Conservation (phyloP, 2,797 vertebrate species). For the Thripadectes ignobilis region DNA sequence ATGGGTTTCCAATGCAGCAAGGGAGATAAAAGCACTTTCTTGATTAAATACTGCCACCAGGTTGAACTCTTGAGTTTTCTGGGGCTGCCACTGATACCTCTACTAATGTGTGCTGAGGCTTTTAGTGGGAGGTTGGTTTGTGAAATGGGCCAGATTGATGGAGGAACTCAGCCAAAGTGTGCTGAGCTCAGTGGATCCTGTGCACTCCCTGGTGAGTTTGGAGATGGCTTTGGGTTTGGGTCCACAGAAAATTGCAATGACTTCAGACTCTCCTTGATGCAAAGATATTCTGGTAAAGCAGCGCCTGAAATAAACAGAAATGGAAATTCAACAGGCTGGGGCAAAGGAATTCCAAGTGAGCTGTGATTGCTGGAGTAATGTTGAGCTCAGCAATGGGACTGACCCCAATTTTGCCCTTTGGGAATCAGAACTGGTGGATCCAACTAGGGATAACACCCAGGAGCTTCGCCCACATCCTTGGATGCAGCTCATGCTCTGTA, state of each 20-base stretch:
- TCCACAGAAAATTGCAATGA: rapidly evolving
- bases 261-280: neutral
- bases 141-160: neutral
- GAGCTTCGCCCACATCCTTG: neutral
- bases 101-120: neutral
- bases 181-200: neutral
- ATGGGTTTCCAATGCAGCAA: neutral
- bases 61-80: neutral
- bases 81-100: neutral
- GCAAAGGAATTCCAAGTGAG: neutral
- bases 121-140: neutral
- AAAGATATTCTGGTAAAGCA: neutral
- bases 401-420: neutral
- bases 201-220: neutral
- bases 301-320: neutral
- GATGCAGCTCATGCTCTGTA: neutral
- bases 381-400: rapidly evolving
- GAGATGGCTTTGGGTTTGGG: neutral
- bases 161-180: neutral
- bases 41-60: slow-evolving; percentile 27
- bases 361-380: neutral
- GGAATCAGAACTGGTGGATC: neutral
- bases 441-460: rapidly evolving
- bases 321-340: neutral
- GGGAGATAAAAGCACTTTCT: slow-evolving; percentile 24